phyloP scores from a whole-genome alignment of 1,140 invertebrate species.

The Ectropis grisescens region DNA sequence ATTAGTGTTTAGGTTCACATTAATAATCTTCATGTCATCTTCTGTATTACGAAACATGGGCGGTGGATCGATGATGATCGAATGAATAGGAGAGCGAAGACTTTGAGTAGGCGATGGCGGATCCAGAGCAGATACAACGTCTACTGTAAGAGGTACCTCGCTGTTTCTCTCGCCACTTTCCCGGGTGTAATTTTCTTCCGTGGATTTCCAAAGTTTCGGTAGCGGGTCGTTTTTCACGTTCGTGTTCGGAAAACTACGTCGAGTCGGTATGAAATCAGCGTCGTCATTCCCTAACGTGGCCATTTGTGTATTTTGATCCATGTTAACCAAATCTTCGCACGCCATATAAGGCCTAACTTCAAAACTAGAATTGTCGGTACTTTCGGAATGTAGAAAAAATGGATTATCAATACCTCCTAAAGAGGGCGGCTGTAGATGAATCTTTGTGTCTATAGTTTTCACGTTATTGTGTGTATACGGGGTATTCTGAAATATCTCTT shows the following conservation, averaged over 20 bases:
- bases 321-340: slow-evolving; percentile 75
- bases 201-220: slow-evolving; percentile 53
- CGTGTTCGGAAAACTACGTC: slow-evolving; percentile 47
- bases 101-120: slow-evolving; percentile 50
- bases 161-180: slow-evolving; percentile 18
- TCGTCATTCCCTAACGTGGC: slow-evolving; percentile 38
- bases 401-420: slow-evolving; percentile 14
- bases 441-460: slow-evolving; percentile 16
- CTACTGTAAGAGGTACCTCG: slow-evolving; percentile 19
- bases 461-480: slow-evolving; percentile 14
- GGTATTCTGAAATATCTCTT: slow-evolving; percentile 39
- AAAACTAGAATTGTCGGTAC: slow-evolving; percentile 73
- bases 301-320: slow-evolving; percentile 71
- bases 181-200: slow-evolving; percentile 42
- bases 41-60: slow-evolving; percentile 68
- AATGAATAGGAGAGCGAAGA: slow-evolving; percentile 27
- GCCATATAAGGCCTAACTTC: slow-evolving; percentile 70
- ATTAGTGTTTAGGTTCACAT: slow-evolving; percentile 49
- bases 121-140: slow-evolving; percentile 45
- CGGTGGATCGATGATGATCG: slow-evolving; percentile 69
- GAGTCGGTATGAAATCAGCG: slow-evolving; percentile 42
- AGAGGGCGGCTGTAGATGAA: slow-evolving; percentile 17
- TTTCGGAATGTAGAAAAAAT: slow-evolving; percentile 67
- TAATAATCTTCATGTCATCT: slow-evolving; percentile 54
- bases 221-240: slow-evolving; percentile 32